These are phyloP conservation scores for Scotopteryx bipunctaria DNA, from an alignment of 2,888 invertebrate species.

Conservation along the genomic window DNA sequence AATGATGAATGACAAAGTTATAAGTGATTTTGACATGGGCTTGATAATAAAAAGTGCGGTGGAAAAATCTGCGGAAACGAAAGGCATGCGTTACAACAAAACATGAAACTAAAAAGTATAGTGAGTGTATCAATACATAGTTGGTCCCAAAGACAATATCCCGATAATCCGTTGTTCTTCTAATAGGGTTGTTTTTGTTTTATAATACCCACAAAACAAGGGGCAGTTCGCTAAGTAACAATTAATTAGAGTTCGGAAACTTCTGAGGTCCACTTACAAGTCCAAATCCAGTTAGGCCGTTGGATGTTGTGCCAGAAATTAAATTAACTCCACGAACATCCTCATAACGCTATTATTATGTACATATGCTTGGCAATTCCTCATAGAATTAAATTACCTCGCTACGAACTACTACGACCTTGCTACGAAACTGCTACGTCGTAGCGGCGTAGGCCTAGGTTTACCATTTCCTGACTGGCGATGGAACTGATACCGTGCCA, in stretches of 20 bases:
- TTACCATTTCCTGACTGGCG: conserved; percentile 5
- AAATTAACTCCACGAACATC: conserved; percentile 3
- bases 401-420: neutral
- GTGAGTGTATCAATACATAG: neutral
- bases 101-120: neutral
- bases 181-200: too few relatives aligned
- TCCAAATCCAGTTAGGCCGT: conserved; percentile 2
- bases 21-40: too few relatives aligned
- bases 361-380: conserved; percentile 15
- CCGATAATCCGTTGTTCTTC: too few relatives aligned
- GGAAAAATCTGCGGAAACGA: neutral
- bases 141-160: too few relatives aligned
- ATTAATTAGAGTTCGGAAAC: neutral
- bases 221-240: neutral
- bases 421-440: conserved; percentile 1
- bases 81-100: neutral
- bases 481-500: neutral
- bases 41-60: neutral
- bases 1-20: too few relatives aligned
- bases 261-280: neutral
- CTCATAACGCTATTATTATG: conserved; percentile 8
- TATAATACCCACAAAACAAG: neutral
- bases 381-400: conserved; percentile 1
- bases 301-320: conserved; percentile 4
- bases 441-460: neutral